Base-by-base conservation (phyloP, 2,888 invertebrate species). In the Agrochola lychnidis region DNA sequence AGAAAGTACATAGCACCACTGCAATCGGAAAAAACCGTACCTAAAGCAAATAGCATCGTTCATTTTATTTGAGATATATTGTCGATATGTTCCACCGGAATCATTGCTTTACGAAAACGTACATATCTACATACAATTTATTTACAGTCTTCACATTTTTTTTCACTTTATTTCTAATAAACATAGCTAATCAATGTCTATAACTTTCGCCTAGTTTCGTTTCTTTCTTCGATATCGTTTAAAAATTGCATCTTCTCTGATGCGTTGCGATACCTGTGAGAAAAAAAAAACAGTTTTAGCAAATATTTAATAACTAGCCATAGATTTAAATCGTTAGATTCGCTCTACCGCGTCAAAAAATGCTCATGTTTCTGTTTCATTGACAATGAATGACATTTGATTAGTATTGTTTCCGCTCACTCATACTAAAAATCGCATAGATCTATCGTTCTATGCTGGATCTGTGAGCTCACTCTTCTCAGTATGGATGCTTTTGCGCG, bases 41-140 rank as follows among this genome's bases (percentile, higher is more conserved):
- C 22, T 36, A 77, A 80, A 86, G 82, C 70, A 81, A 78, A 78
- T 77, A 73, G 73, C 70, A 42, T 83, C 64, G 59, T 86, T 87
- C 78, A 74, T 74, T 86, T 69, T 84, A 85, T 76, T 85, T 87
- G 72, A 85, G 81, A 77, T 85, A 95, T 96, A 96, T 96, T 96
- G 96, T 96, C 96, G 92, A 94, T 94, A 94, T 96, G 95, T 94
- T 96, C 96, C 96, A 93, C 94, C 89, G 89, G 93, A 93, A 94
- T 94, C 90, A 90, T 92, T 93, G 92, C 92, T 91, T 93, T 88
- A 90, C 88, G 90, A 92, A 91, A 90, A 91, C 75, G 76, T 87
- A 86, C 84, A 86, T 87, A 89, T 87, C 91, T 92, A 90, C 89
- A 91, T 93, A 93, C 89, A 92, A 88, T 89, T 93, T 96, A 96